Conservation (phyloP, 37 sponge, comb jelly and placozoan species). For the Aplysina aerophoba region DNA sequence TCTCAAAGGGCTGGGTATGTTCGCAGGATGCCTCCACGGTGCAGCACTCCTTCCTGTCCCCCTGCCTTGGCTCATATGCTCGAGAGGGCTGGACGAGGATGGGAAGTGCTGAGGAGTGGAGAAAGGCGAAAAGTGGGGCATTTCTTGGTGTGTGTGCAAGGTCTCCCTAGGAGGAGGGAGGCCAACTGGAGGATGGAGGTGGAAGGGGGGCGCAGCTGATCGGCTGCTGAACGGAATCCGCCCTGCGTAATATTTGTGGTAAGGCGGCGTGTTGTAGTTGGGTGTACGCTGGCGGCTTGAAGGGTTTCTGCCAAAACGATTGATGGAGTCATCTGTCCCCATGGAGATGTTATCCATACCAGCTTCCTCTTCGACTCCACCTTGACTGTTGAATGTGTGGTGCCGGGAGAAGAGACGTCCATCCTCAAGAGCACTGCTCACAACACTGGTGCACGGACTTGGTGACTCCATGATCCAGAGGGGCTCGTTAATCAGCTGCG, state of each 20-base stretch:
- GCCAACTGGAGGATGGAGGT: not conserved
- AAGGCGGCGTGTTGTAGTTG: not conserved
- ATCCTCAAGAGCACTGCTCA: constrained; percentile 22
- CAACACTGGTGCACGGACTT: constrained; percentile 22
- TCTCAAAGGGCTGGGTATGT: too few relatives aligned
- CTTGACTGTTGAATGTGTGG: not conserved
- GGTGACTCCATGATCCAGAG: constrained; percentile 28
- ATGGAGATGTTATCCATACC: not conserved
- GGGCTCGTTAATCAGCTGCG: constrained; percentile 34
- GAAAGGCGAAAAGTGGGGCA: not conserved
- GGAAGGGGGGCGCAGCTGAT: not conserved
- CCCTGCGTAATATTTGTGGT: not conserved
- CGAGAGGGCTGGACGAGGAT: not conserved
- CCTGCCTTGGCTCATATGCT: not conserved
- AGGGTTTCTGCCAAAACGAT: not conserved
- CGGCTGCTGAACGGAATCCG: not conserved
- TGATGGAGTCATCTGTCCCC: constrained; percentile 10
- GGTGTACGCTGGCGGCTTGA: not conserved
- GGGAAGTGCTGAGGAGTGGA: not conserved
- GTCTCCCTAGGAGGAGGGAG: not conserved
- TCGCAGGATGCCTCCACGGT: too few relatives aligned
- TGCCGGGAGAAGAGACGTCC: not conserved
- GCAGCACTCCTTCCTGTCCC: not conserved
- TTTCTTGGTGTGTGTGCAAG: not conserved
- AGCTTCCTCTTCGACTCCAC: constrained; percentile 19